Percentiles rank a stretch among this genome's conserved stretches.
Conservation (phyloP, 2,797 vertebrate genomes). For the Pseudotriccus pelzelni region DNA sequence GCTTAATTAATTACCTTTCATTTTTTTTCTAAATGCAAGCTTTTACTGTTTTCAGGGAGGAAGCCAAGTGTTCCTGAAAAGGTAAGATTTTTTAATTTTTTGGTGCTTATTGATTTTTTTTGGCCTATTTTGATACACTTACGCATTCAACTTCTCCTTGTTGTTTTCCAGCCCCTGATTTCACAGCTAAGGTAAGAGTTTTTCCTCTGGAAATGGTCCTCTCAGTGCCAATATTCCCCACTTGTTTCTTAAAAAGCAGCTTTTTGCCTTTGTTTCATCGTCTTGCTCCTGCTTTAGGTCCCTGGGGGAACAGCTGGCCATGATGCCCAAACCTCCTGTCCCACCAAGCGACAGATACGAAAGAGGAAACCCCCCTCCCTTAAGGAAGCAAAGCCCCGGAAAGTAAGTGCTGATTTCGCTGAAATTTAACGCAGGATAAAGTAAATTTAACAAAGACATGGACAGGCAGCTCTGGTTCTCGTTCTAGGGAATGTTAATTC, state of each 20-base stretch:
- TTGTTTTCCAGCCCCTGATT: slow-evolving; percentile 67
- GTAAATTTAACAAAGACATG: background rate
- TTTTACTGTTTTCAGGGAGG: slow-evolving; percentile 66
- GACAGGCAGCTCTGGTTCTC: background rate
- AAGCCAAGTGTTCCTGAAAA: slow-evolving; percentile 71
- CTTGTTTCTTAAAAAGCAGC: background rate
- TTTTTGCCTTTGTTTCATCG: background rate
- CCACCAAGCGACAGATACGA: slow-evolving; percentile 70
- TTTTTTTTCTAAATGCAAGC: background rate
- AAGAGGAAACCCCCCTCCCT: slow-evolving; percentile 39
- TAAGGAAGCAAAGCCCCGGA: slow-evolving; percentile 64
- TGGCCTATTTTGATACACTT: background rate
- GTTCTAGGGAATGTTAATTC: background rate
- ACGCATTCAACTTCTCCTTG: background rate
- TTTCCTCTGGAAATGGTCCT: background rate
- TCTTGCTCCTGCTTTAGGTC: slow-evolving; percentile 41
- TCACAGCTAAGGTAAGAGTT: slow-evolving; percentile 76
- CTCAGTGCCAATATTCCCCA: background rate
- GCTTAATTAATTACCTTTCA: background rate
- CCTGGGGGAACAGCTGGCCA: slow-evolving; percentile 71
- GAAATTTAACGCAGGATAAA: background rate
- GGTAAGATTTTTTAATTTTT: slow-evolving; percentile 43
- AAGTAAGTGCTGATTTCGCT: slow-evolving; percentile 60
- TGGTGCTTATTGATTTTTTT: background rate
- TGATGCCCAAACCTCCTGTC: slow-evolving; percentile 76